Evolutionary conservation across 2,113 vertebrate genomes (phyloP).

Genomic region (Ciconia boyciana): DNA sequence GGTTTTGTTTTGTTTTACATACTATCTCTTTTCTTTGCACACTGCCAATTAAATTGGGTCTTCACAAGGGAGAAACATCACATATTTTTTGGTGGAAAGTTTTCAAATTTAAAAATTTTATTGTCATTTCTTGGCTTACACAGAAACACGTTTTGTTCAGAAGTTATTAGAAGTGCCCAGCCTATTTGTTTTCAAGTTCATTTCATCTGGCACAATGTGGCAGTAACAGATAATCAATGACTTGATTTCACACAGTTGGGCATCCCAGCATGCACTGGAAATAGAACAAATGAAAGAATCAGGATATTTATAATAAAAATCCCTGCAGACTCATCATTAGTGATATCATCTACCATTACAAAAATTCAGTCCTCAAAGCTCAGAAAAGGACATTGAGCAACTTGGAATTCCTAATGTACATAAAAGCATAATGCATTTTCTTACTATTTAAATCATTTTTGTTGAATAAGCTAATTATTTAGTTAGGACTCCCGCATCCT

Average conservation of each 20-base stretch:
- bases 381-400: background rate
- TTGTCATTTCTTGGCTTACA: background rate
- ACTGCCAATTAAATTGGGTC: background rate
- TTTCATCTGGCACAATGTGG: conserved; percentile 20
- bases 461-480: background rate
- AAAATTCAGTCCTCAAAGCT: background rate
- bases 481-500: background rate
- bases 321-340: conserved; percentile 64
- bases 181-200: conserved; percentile 35
- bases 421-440: background rate
- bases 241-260: conserved; percentile 72
- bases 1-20: background rate
- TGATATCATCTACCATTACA: conserved; percentile 44
- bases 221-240: conserved; percentile 72
- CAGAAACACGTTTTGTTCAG: background rate
- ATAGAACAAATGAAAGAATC: conserved; percentile 68
- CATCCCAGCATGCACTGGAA: conserved; percentile 43
- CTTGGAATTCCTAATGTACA: background rate
- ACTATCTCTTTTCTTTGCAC: background rate
- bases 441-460: background rate
- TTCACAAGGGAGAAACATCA: background rate
- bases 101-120: conserved; percentile 4
- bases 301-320: conserved; percentile 48
- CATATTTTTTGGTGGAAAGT: background rate
- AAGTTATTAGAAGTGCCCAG: background rate